phyloP scores from a whole-genome alignment of 2,888 invertebrate species.

The Drosophila mayaguana region DNA sequence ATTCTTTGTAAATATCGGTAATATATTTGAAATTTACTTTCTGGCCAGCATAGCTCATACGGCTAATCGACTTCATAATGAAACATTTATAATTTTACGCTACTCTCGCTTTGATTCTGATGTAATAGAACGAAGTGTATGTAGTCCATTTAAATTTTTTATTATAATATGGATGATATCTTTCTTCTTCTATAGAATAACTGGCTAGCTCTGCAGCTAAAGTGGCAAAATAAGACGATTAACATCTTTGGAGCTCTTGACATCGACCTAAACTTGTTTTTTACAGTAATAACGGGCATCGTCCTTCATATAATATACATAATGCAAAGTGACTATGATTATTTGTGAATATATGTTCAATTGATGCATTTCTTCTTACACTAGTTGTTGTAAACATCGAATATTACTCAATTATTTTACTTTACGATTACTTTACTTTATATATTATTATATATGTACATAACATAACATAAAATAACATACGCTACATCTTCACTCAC shows the following conservation, averaged over 20 bases:
- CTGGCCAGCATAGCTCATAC: slow-evolving; percentile 1
- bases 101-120: background rate
- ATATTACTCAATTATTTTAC: no score
- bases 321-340: slow-evolving; percentile 39
- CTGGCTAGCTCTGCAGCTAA: slow-evolving; percentile 42
- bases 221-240: slow-evolving; percentile 25
- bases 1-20: background rate
- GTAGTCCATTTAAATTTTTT: background rate
- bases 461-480: no score
- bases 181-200: slow-evolving; percentile 25
- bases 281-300: slow-evolving; percentile 13
- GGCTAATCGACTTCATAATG: background rate
- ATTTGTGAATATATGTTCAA: background rate
- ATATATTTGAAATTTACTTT: background rate
- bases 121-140: slow-evolving; percentile 34
- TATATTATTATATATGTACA: no score
- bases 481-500: no score
- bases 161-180: background rate
- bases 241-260: slow-evolving; percentile 14
- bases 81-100: slow-evolving; percentile 9
- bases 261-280: slow-evolving; percentile 23
- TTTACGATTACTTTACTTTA: no score
- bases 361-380: background rate
- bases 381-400: no score
- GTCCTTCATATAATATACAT: slow-evolving; percentile 44